Conservation (phyloP, 2,797 vertebrate genomes). For the Gymnoscopelus microlampas region DNA sequence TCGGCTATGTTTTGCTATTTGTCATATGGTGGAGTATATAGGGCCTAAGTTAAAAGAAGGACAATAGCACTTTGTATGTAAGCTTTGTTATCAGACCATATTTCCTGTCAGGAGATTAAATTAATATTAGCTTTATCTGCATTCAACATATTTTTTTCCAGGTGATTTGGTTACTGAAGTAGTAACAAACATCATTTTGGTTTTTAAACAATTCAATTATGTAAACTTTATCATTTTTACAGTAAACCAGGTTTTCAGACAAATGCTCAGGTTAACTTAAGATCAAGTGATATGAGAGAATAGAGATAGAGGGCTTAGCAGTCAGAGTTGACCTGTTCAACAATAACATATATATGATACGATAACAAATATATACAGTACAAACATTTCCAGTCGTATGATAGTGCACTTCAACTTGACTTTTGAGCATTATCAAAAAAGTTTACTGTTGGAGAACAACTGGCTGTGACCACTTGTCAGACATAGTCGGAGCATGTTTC, state of each 20-base stretch:
- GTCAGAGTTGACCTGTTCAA: not conserved
- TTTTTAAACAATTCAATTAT: slow-evolving; percentile 15
- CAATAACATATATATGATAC: slow-evolving; percentile 14
- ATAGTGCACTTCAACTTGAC: slow-evolving; percentile 49
- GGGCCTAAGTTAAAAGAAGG: too few relatives aligned
- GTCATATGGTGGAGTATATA: too few relatives aligned
- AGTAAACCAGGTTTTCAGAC: slow-evolving; percentile 8
- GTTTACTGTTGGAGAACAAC: slow-evolving; percentile 54
- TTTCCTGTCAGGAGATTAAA: slow-evolving; percentile 46
- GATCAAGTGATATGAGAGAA: slow-evolving; percentile 8
- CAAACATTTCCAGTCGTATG: slow-evolving; percentile 46
- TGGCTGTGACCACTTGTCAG: slow-evolving; percentile 20
- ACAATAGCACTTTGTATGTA: slow-evolving; percentile 63
- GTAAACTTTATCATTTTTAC: slow-evolving; percentile 15
- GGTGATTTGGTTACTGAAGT: too few relatives aligned
- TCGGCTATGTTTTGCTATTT: too few relatives aligned
- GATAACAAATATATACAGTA: slow-evolving; percentile 12
- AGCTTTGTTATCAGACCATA: slow-evolving; percentile 38
- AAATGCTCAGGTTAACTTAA: slow-evolving; percentile 3
- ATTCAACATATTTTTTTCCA: not conserved
- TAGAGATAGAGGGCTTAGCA: not conserved
- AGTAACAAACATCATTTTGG: not conserved
- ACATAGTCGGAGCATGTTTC: slow-evolving; percentile 20
- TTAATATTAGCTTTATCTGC: slow-evolving; percentile 14
- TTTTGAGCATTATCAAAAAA: slow-evolving; percentile 48